Base-by-base conservation (phyloP, 2,113 vertebrate species). In the Picathartes gymnocephalus region DNA sequence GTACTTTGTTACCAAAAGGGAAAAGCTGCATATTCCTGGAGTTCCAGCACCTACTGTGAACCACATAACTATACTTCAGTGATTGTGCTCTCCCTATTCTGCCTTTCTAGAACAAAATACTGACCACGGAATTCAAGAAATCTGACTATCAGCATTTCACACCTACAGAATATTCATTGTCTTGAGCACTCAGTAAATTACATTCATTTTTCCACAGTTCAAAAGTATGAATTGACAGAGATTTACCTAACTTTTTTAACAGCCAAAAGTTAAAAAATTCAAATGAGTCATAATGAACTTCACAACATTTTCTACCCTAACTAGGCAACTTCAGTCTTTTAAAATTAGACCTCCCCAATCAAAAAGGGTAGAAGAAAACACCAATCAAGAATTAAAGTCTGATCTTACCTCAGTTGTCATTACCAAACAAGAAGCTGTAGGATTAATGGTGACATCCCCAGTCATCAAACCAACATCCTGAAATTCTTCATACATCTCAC, bases 401-500 rank as follows among this genome's bases (percentile, higher is more conserved):
- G 56, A 81, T 81, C 91, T 94, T 96, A 99, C 99, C 98, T 99
- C 99, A 7, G 99, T 99, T 64, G 99, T 99, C 99, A 99, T 99
- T 91, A 99, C 98, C 13, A 99, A 98, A 93, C 99, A 99, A 88
- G 99, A 99, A 58, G 99, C 99, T 10, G 99, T 99, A 90, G 99
- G 99, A 96, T 99, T 99, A 96, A 99, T 99, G 61, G 99, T 99
- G 93, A 99, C 99, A 83, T 99, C 99, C 10, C 99, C 99, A 19
- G 99, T 99, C 99, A 99, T 99, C 96, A 99, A 97, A 27, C 99
- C 99, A 68, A 99, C 99, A 83, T 99, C 99, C 95, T 99, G 99
- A 91, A 99, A 99, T 96, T 99, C 99, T 95, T 99, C 99, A 58
- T 99, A 99, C 99, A 99, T 99, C 89, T 99, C 99, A 91, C 99